A percentile compares a stretch with the other conserved stretches of the same genome.
phyloP scores from a whole-genome alignment of 1,140 invertebrate genomes.

The Theocolax elegans region DNA sequence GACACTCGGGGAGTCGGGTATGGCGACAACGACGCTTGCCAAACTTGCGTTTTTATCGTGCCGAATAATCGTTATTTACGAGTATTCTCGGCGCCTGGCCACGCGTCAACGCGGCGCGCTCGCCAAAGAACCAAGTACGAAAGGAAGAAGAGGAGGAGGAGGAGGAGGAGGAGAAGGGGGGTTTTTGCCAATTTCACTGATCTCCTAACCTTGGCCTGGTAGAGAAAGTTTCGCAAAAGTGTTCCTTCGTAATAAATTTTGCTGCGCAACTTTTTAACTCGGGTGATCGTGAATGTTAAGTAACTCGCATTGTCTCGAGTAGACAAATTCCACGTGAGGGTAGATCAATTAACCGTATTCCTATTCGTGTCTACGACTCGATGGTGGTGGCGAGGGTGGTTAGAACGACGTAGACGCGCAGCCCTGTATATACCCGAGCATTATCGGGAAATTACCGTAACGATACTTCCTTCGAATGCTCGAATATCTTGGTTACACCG shows the following conservation, averaged over 20 bases:
- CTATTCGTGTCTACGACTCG: too few relatives aligned
- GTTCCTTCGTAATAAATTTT: too few relatives aligned
- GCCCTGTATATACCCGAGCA: background rate
- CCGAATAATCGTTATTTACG: background rate
- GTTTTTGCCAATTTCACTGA: background rate
- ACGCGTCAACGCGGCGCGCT: background rate
- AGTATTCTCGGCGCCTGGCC: background rate
- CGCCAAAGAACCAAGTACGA: too few relatives aligned
- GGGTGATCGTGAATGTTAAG: too few relatives aligned
- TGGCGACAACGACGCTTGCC: background rate
- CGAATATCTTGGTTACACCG: background rate
- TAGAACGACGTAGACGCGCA: too few relatives aligned
- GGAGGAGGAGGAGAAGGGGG: background rate
- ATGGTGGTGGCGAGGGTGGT: too few relatives aligned
- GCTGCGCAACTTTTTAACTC: too few relatives aligned
- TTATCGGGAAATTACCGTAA: background rate
- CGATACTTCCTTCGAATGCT: slow-evolving; percentile 9
- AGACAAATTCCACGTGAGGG: too few relatives aligned
- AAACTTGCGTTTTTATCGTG: background rate
- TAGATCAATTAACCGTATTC: too few relatives aligned
- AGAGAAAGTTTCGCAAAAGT: background rate
- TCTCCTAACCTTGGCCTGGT: background rate
- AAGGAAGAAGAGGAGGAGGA: too few relatives aligned
- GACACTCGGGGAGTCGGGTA: too few relatives aligned
- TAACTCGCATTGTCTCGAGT: too few relatives aligned